phyloP scores from a whole-genome alignment of 2,888 invertebrate species.

The Crepidodera aurea region DNA sequence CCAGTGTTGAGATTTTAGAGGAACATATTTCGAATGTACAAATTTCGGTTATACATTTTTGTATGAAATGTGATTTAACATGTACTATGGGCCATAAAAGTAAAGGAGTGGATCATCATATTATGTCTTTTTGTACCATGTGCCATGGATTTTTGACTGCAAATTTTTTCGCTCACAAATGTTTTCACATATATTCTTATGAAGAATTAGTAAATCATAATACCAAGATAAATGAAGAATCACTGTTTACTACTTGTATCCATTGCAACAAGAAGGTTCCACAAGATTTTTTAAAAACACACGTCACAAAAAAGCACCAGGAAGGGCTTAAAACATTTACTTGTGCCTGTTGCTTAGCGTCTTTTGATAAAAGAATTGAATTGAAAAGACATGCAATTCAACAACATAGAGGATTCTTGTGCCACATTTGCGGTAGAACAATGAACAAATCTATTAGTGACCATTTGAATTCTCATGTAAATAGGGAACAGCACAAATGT shows the following conservation, averaged over 20 bases:
- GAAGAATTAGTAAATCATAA: neutral
- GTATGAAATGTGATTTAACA: neutral
- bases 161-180: neutral
- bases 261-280: neutral
- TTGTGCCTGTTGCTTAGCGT: neutral
- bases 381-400: neutral
- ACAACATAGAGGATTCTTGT: conserved; percentile 32
- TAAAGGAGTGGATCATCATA: neutral
- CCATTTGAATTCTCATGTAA: conserved; percentile 32
- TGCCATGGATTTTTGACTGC: neutral
- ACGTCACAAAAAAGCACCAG: neutral
- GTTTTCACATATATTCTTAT: neutral
- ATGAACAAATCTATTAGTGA: conserved; percentile 28
- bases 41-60: neutral
- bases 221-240: neutral
- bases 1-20: neutral
- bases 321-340: neutral
- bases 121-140: neutral
- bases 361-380: neutral
- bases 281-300: neutral
- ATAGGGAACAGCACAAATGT: conserved; percentile 28
- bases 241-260: neutral
- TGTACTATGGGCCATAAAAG: neutral
- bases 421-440: conserved; percentile 45
- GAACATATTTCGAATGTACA: neutral